phyloP scores from a whole-genome alignment of 2,888 invertebrate species.

The Protophormia terraenovae region DNA sequence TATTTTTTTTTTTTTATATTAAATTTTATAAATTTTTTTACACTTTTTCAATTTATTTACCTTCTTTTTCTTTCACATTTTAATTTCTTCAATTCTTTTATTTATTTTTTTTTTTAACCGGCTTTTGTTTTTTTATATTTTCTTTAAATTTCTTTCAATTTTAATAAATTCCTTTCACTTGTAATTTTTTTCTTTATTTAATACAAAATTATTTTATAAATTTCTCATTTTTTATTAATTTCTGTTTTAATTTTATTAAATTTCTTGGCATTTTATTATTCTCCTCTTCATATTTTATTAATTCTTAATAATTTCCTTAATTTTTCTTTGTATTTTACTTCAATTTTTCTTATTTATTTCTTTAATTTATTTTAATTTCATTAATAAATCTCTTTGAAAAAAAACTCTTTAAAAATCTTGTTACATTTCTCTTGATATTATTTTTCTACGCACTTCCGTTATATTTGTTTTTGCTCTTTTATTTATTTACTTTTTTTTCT shows the following conservation, averaged over 20 bases:
- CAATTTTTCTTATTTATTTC: no score
- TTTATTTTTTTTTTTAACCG: not conserved
- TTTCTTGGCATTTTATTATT: no score
- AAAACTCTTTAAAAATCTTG: not conserved
- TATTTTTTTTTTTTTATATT: no score
- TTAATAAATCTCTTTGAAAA: not conserved
- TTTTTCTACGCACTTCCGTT: conserved; percentile 49
- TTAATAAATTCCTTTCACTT: not conserved
- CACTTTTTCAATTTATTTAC: not conserved
- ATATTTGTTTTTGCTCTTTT: conserved; percentile 22
- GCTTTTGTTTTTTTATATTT: not conserved
- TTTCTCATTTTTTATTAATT: no score
- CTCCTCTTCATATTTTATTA: no score
- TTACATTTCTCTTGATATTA: not conserved
- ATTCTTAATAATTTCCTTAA: no score
- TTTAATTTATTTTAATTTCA: not conserved
- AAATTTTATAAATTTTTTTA: no score
- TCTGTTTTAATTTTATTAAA: no score
- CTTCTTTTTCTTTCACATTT: not conserved
- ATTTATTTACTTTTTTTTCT: conserved; percentile 23
- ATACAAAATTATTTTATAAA: not conserved
- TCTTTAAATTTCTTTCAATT: not conserved
- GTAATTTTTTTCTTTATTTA: no score
- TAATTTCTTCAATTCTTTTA: not conserved
- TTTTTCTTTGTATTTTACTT: no score